phyloP scores from a whole-genome alignment of 1,140 invertebrate species.

The Drosophila yakuba region DNA sequence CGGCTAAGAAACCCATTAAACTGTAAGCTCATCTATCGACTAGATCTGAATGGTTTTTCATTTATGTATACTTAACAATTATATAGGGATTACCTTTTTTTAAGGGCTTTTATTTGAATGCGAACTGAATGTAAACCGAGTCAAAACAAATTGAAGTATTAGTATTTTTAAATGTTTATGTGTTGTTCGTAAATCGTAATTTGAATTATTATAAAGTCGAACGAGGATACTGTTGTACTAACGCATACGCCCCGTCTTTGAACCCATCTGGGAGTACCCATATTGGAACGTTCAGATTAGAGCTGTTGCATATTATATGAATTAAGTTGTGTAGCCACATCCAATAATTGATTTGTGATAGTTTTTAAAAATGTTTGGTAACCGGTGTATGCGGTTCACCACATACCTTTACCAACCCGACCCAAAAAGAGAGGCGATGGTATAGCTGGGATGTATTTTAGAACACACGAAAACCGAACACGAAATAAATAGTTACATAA shows the following conservation, averaged over 20 bases:
- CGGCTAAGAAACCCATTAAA: slow-evolving; percentile 44
- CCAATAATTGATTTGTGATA: slow-evolving; percentile 83
- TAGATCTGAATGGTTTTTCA: slow-evolving; percentile 41
- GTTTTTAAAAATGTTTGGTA: slow-evolving; percentile 80
- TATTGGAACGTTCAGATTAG: slow-evolving; percentile 16
- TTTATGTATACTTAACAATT: slow-evolving; percentile 29
- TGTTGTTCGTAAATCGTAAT: slow-evolving; percentile 61
- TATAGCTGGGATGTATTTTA: slow-evolving; percentile 66
- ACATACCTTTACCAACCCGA: slow-evolving; percentile 38
- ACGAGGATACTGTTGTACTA: slow-evolving; percentile 55
- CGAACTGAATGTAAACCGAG: slow-evolving; percentile 27
- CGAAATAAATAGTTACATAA: slow-evolving; percentile 50
- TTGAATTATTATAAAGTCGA: slow-evolving; percentile 42
- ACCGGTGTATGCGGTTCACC: no score
- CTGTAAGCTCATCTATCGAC: slow-evolving; percentile 67
- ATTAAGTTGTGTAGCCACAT: slow-evolving; percentile 74
- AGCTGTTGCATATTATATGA: slow-evolving; percentile 47
- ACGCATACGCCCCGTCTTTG: slow-evolving; percentile 16
- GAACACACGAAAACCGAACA: slow-evolving; percentile 49
- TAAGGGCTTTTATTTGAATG: slow-evolving; percentile 43
- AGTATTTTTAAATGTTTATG: slow-evolving; percentile 62
- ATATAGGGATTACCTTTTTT: slow-evolving; percentile 37
- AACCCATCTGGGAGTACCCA: neutral
- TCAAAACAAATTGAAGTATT: slow-evolving; percentile 31
- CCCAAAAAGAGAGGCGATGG: slow-evolving; percentile 18